Evolutionary conservation across 2,797 vertebrate genomes (phyloP), one percentile per base, ranked within the genome.

Genomic region (Mormyrops boulengeri): DNA sequence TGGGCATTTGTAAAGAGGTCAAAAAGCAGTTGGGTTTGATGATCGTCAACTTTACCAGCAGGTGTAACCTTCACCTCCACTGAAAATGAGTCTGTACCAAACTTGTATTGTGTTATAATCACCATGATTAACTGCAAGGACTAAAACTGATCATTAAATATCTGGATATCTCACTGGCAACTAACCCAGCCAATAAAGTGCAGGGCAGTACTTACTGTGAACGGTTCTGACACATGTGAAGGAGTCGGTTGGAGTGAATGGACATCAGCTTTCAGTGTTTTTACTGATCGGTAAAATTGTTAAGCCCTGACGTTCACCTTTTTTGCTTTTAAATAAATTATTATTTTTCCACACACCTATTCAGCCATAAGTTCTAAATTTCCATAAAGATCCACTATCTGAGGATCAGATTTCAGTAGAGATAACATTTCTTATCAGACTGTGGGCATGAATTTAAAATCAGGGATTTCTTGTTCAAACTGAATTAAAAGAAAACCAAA

Each of bases 1-100:
- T 88, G 93, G 44, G 91, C 69, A 73, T 38, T 73, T 73, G 30
- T 34, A 17, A 73, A 73, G 12, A 34, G 69, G 69, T 69, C 66
- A 69, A 11, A 69, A 34, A 69, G 11, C 66, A 12, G 30, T 26
- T 92, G 87, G 90, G 11, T 77, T 26, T 30, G 14, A 60, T 66
- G 60, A 66, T 66, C 60, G 22, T 11, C 60, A 66, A 26, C 60
- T n/a, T 60, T 60, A 60, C 53, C 41, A 47, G 22, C 34, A 41
- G 4, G 50, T n/a, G 8, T 50, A 47, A 85, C 19, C 22, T 49
- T 85, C 44, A 52, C 22, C 49, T 49, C 2, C 44, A 85, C 41
- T 14, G 11, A 22, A 49, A 80, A 41, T 8, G 12, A 80, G 73
- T 44, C 73, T 44, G 17, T 80, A 17, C 73, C 73, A 41, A 44